phyloP scores from a whole-genome alignment of 2,113 vertebrate species.

The Hydrochoerus hydrochaeris region DNA sequence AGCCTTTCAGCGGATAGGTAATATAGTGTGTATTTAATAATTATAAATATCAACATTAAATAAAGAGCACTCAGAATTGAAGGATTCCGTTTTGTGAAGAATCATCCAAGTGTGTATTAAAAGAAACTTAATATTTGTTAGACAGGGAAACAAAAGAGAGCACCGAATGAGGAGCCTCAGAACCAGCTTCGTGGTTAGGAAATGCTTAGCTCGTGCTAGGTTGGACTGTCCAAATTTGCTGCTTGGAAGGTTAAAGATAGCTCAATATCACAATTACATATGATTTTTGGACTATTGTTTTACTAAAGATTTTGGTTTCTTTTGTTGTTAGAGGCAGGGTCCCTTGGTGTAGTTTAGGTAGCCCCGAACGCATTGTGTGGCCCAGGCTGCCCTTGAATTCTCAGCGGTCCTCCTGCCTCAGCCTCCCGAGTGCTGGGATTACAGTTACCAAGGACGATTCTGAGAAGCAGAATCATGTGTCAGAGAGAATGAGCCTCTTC shows the following conservation, averaged over 20 bases:
- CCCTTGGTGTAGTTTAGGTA: neutral
- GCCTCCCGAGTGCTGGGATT: neutral
- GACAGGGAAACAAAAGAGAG: neutral
- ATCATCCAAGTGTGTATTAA: neutral
- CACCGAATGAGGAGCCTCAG: neutral
- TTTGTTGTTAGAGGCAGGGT: neutral
- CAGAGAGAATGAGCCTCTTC: neutral
- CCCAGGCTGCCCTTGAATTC: neutral
- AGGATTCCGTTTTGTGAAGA: neutral
- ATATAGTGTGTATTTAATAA: neutral
- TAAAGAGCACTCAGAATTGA: neutral
- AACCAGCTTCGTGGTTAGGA: accelerated
- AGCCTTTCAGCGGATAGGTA: conserved; percentile 63
- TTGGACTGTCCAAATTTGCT: neutral
- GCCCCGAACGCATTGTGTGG: neutral
- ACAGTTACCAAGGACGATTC: neutral
- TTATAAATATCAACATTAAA: neutral
- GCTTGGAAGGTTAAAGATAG: neutral
- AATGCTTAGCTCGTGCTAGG: accelerated
- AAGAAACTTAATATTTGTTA: neutral
- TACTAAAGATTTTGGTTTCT: neutral
- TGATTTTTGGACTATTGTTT: neutral
- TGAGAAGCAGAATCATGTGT: too few relatives aligned
- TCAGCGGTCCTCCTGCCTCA: neutral
- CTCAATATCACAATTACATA: accelerated